Evolutionary conservation across 2,113 vertebrate genomes (phyloP), one percentile per base, ranked within the genome.

Genomic region (Thryonomys swinderianus): DNA sequence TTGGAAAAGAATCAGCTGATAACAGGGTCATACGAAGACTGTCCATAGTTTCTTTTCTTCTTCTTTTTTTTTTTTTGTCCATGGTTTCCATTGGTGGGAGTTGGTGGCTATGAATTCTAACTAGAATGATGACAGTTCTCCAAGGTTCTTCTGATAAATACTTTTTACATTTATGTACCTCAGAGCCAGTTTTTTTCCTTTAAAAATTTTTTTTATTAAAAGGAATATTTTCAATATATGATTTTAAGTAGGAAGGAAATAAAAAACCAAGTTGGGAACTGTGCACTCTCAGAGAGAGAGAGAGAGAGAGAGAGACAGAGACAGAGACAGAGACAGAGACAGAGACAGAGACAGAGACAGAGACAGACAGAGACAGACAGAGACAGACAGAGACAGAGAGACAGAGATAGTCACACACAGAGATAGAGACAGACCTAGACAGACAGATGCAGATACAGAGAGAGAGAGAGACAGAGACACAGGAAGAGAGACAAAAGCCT

Each of bases 201-300:
- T 3, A 48, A 18, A 25, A n/a, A n/a, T n/a, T n/a, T 37, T 80
- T 81, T 74, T 32, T 40, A 88, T 34, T 69, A 30, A 74, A 42
- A 23, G 55, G 17, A 83, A 11, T 48, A 0, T 51, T 90, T 97
- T 94, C 34, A 79, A 73, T 55, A 78, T 89, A 0, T 90, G 90
- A 69, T 91, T 79, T 85, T 48, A 96, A 57, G 81, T 93, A 55
- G 17, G 13, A 3, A 74, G 45, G 55, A 37, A 84, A 88, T 82
- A 71, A 61, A 88, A 48, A 0, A n/a, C 34, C 45, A 11, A 95
- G 12, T 42, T 48, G 73, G 40, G 48, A 82, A 23, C 34, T 34
- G 0, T 42, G 2, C 40, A n/a, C 48, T 73, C 71, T 7, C 1
- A n/a, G 34, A 87, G 25, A 57, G 8, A 30, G 25, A 42, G 25